These are phyloP conservation scores for Trissolcus brochymenae DNA, from an alignment of 2,888 invertebrate species.

Conservation along the genomic window DNA sequence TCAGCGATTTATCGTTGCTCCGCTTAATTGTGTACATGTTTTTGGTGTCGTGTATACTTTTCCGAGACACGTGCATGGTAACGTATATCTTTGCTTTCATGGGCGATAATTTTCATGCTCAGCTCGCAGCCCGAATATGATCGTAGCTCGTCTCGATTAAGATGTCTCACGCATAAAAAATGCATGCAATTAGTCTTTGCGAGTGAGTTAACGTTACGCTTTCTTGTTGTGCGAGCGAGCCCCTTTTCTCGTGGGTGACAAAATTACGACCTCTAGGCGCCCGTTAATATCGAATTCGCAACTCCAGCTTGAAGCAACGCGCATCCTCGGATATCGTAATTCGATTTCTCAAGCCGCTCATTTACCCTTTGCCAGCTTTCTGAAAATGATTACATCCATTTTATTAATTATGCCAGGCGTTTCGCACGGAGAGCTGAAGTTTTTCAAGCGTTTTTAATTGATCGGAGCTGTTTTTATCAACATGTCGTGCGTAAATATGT, in stretches of 20 bases:
- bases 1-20: conserved; percentile 2
- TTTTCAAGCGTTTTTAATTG: not conserved
- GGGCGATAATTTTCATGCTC: conserved; percentile 23
- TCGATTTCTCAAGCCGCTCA: conserved; percentile 51
- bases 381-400: conserved; percentile 45
- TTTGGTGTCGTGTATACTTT: conserved; percentile 8
- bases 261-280: conserved; percentile 73
- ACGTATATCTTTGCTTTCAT: conserved; percentile 2
- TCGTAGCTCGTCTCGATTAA: conserved; percentile 68
- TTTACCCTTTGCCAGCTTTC: conserved; percentile 45
- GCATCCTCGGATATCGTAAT: conserved; percentile 54
- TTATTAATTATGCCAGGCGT: conserved; percentile 44
- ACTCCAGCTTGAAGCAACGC: conserved; percentile 34
- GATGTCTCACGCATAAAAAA: conserved; percentile 72
- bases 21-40: not conserved
- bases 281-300: conserved; percentile 70
- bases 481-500: too few relatives aligned
- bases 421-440: conserved; percentile 15
- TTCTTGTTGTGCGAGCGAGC: conserved; percentile 51
- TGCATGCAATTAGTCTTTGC: conserved; percentile 72
- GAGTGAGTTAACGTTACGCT: conserved; percentile 53
- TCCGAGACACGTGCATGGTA: not conserved
- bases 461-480: not conserved
- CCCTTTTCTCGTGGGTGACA: conserved; percentile 68
- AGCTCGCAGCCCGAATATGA: conserved; percentile 66